Percentiles rank a stretch among this genome's conserved stretches.
These are phyloP conservation scores for Odontocolon sp. DNA, from an alignment of 2,888 invertebrate genomes.

Conservation along the genomic window DNA sequence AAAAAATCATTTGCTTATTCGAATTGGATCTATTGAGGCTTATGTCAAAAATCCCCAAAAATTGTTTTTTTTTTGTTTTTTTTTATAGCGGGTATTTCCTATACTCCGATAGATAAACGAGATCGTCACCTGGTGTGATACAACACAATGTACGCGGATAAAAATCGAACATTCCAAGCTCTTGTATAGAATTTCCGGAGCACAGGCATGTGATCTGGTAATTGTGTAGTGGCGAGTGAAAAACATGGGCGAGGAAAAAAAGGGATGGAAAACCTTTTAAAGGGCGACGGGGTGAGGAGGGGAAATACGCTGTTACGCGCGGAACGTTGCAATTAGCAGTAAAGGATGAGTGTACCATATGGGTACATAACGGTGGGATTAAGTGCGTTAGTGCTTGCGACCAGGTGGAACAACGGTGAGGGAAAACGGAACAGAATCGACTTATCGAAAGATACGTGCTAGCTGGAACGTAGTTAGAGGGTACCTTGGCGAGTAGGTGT, in stretches of 20 bases:
- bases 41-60: no score
- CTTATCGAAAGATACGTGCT: conserved; percentile 55
- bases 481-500: conserved; percentile 17
- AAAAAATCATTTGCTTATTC: no score
- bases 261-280: neutral
- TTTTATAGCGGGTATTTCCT: no score
- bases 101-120: no score
- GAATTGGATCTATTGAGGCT: no score
- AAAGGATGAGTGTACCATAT: conserved; percentile 42
- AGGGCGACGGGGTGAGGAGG: neutral
- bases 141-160: no score
- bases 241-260: neutral
- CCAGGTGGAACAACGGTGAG: conserved; percentile 23
- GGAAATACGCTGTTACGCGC: neutral
- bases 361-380: conserved; percentile 31
- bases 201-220: neutral
- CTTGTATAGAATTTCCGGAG: neutral
- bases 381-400: conserved; percentile 36
- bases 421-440: conserved; percentile 43
- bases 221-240: no score
- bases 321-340: conserved; percentile 54
- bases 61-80: no score
- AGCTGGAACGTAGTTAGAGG: neutral
- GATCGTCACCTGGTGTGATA: no score
- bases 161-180: conserved; percentile 4